Evolutionary conservation across 2,797 vertebrate species (phyloP).

Genomic region (Setipinna tenuifilis): DNA sequence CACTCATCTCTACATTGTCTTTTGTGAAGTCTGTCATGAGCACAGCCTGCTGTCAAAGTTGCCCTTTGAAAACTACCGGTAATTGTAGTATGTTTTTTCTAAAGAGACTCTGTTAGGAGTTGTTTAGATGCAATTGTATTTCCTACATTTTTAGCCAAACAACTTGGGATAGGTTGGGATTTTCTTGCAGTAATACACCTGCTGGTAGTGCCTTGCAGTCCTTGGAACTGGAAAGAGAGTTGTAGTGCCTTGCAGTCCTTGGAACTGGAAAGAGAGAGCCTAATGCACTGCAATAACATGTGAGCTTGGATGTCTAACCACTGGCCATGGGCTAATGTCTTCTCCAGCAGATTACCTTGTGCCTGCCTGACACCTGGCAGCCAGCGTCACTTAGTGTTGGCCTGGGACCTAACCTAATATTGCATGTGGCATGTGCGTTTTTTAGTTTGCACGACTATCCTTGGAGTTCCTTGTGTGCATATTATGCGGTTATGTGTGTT

Average conservation of each 20-base stretch:
- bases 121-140: not conserved
- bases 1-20: not conserved
- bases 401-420: not conserved
- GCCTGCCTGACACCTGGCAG: not conserved
- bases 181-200: not conserved
- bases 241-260: not conserved
- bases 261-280: not conserved
- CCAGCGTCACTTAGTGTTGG: not conserved
- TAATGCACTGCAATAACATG: not conserved
- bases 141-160: not conserved
- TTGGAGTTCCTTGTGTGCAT: too few species aligned
- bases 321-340: not conserved
- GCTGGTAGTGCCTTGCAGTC: not conserved
- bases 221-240: not conserved
- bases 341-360: not conserved
- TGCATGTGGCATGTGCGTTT: not conserved
- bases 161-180: not conserved
- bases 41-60: not conserved
- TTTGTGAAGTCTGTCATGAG: not conserved
- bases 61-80: not conserved
- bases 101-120: not conserved
- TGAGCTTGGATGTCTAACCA: not conserved
- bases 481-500: too few species aligned
- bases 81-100: not conserved
- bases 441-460: too few species aligned